Percentiles rank a stretch among this genome's conserved stretches.
Evolutionary conservation across 2,888 invertebrate genomes (phyloP).

Genomic region (Proisotoma minuta): DNA sequence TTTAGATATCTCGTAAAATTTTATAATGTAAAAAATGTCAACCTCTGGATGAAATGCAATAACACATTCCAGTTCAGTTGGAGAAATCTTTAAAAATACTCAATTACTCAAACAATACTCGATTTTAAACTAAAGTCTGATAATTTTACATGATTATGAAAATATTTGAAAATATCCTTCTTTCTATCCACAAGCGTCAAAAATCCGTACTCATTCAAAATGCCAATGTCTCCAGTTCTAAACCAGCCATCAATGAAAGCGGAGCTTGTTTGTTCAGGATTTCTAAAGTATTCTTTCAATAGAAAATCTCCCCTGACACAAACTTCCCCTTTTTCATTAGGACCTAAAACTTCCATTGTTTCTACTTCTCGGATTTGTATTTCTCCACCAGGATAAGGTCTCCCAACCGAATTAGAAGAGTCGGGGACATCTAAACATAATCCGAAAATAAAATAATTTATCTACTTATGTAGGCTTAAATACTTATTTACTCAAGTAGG

Average conservation of each 20-base stretch:
- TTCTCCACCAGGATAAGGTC: constrained; percentile 16
- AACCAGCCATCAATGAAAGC: constrained; percentile 34
- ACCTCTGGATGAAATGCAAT: constrained; percentile 36
- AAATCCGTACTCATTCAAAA: constrained; percentile 33
- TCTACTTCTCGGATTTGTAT: constrained; percentile 24
- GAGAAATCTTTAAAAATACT: constrained; percentile 34
- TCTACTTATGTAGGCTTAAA: not conserved
- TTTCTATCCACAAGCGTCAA: constrained; percentile 37
- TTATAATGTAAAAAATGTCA: too few species aligned
- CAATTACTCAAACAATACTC: too few species aligned
- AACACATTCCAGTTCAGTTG: constrained; percentile 39
- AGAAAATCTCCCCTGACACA: not conserved
- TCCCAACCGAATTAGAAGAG: constrained; percentile 15
- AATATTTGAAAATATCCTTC: constrained; percentile 43
- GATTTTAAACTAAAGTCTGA: too few species aligned
- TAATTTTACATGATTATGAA: constrained; percentile 32
- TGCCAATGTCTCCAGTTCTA: constrained; percentile 39
- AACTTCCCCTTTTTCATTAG: constrained; percentile 23
- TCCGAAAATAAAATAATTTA: not conserved
- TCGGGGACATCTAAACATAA: constrained; percentile 5
- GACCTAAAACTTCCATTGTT: constrained; percentile 14
- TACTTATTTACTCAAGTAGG: not conserved
- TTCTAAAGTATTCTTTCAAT: constrained; percentile 20
- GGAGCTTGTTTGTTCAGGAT: constrained; percentile 23
- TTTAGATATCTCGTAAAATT: too few species aligned